Evolutionary conservation across 2,888 invertebrate species (phyloP).

Genomic region (Lepetodrilus schrolli): DNA sequence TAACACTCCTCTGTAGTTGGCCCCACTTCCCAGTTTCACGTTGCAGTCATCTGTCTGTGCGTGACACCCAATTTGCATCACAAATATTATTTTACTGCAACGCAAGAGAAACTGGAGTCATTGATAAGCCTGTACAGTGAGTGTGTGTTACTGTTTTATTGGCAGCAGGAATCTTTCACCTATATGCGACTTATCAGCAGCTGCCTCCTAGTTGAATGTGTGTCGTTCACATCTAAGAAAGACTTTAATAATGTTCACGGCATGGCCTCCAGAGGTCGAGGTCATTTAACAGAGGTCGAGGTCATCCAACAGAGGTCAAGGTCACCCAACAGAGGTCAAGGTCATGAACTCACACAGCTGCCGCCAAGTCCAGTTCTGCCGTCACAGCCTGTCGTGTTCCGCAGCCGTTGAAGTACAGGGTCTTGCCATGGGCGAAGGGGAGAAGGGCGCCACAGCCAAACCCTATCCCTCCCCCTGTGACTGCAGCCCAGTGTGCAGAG

Average conservation of each 20-base stretch:
- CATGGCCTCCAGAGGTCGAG: too few relatives aligned
- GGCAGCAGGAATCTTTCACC: too few relatives aligned
- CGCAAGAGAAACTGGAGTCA: too few relatives aligned
- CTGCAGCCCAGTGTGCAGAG: conserved; percentile 67
- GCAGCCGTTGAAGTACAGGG: conserved; percentile 76
- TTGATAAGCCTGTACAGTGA: background rate
- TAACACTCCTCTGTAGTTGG: conserved; percentile 67
- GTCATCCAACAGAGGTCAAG: too few relatives aligned
- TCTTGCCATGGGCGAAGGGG: conserved; percentile 75
- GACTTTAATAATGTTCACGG: too few relatives aligned
- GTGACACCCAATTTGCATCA: conserved; percentile 73
- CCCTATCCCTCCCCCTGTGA: conserved; percentile 74
- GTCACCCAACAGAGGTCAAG: too few relatives aligned
- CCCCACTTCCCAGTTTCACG: conserved; percentile 59
- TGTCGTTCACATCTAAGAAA: background rate
- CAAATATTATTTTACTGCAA: conserved; percentile 74
- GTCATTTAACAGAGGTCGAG: too few relatives aligned
- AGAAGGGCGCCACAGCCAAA: conserved; percentile 75
- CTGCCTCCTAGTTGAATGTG: background rate
- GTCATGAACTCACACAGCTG: conserved; percentile 72
- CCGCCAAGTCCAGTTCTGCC: conserved; percentile 71
- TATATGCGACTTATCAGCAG: background rate
- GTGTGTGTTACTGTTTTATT: background rate
- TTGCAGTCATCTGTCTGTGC: conserved; percentile 72
- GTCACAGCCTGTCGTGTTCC: conserved; percentile 74